A percentile compares a stretch with the other conserved stretches of the same genome.
Conservation (phyloP, 2,113 vertebrate genomes). For the Lepisosteus osseus region DNA sequence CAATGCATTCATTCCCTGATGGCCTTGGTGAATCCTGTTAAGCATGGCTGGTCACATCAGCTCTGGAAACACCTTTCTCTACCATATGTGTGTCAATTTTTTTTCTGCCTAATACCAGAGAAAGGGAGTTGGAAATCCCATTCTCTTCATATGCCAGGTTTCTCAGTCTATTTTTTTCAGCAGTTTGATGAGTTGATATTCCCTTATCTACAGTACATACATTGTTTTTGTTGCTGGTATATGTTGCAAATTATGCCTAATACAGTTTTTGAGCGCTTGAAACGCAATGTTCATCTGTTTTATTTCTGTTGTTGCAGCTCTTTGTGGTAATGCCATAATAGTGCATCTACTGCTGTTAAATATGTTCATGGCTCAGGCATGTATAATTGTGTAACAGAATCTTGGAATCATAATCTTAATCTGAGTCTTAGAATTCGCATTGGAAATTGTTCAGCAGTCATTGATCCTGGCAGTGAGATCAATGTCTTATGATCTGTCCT, state of each 20-base stretch:
- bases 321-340: no score
- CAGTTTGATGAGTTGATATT: not conserved
- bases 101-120: not conserved
- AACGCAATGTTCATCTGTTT: not conserved
- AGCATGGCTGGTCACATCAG: not conserved
- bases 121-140: not conserved
- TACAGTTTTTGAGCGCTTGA: not conserved
- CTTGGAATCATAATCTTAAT: no score
- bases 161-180: not conserved
- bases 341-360: no score
- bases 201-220: not conserved
- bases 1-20: constrained; percentile 1
- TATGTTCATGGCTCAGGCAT: no score
- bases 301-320: no score
- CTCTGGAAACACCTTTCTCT: not conserved
- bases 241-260: not conserved
- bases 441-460: no score
- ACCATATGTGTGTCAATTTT: no score
- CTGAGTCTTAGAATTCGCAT: no score
- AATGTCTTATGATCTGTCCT: no score
- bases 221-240: not conserved
- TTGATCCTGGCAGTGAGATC: no score
- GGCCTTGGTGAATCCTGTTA: not conserved
- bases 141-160: not conserved
- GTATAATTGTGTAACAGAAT: no score